Percentiles rank a stretch among this genome's conserved stretches.
phyloP scores from a whole-genome alignment of 1,140 invertebrate species.

The Bombyx mori region ASM3026992v2 NC_085128.1:8505501-8506000 shows the following conservation, averaged over 20 bases:
- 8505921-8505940: slow-evolving; percentile 3
- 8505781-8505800: slow-evolving; percentile 8
- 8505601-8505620: no score
- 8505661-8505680: no score
- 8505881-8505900: slow-evolving; percentile 9
- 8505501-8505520: no score
- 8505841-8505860: slow-evolving; percentile 8
- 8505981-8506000: no score
- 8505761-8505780: slow-evolving; percentile 3
- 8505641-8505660: no score
- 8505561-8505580: no score
- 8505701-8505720: neutral
- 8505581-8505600: no score
- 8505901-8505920: neutral
- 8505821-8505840: slow-evolving; percentile 8
- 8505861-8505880: slow-evolving; percentile 14
- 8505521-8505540: no score
- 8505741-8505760: slow-evolving; percentile 1
- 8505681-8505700: slow-evolving; percentile 4
- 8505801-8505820: slow-evolving; percentile 6
- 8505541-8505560: no score
- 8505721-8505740: no score
- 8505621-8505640: no score
- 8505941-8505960: neutral
- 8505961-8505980: no score